Evolutionary conservation across 2,888 invertebrate genomes (phyloP).

Genomic region (Drosophila parthenogenetica): DNA sequence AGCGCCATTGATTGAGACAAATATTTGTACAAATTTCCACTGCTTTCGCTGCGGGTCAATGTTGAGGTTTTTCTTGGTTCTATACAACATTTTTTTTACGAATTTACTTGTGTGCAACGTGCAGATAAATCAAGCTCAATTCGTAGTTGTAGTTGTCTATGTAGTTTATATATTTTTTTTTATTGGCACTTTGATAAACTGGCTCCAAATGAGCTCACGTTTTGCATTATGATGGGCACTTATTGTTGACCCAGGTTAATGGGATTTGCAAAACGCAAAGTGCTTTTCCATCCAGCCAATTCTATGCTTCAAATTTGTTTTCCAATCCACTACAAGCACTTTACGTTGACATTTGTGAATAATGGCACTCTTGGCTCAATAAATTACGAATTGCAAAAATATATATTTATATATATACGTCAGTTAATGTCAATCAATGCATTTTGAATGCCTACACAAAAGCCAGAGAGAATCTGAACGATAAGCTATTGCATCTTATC

Average conservation of each 20-base stretch:
- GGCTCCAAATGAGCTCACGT: conserved; percentile 66
- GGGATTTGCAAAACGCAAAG: conserved; percentile 50
- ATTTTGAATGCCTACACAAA: conserved; percentile 28
- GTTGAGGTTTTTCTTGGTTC: conserved; percentile 54
- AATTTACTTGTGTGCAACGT: conserved; percentile 58
- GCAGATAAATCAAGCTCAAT: conserved; percentile 36
- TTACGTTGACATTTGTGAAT: conserved; percentile 69
- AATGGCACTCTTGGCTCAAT: conserved; percentile 64
- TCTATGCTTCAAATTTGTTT: background rate
- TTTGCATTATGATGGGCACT: conserved; percentile 51
- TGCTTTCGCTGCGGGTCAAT: conserved; percentile 43
- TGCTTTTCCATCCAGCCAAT: conserved; percentile 6
- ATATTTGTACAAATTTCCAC: conserved; percentile 70
- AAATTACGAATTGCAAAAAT: conserved; percentile 39
- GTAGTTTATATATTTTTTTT: conserved; percentile 5
- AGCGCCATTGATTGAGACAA: conserved; percentile 67
- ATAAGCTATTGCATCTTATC: conserved; percentile 7
- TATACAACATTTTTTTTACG: conserved; percentile 64
- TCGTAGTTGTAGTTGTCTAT: conserved; percentile 14
- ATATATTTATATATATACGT: background rate
- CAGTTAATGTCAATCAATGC: conserved; percentile 41
- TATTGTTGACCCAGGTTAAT: conserved; percentile 59
- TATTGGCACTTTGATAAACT: conserved; percentile 58
- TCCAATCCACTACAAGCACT: conserved; percentile 7
- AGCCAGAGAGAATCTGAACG: conserved; percentile 3